Evolutionary conservation across 2,797 vertebrate species (phyloP).

Genomic region (Coracias cyanogaster): DNA sequence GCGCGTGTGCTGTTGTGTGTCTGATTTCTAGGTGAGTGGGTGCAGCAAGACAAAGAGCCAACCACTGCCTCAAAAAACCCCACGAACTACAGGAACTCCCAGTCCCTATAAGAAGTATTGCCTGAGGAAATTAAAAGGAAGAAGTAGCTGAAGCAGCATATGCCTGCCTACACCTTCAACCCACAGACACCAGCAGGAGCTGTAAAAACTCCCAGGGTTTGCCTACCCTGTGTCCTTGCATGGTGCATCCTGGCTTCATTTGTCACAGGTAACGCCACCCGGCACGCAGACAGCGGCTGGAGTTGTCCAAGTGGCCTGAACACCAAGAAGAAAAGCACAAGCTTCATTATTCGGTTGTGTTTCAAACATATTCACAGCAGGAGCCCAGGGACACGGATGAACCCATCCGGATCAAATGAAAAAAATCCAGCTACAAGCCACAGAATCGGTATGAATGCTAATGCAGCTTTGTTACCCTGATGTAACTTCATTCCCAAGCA

Average conservation of each 20-base stretch:
- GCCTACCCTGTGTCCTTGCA: not conserved
- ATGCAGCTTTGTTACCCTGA: not conserved
- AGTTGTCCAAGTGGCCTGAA: not conserved
- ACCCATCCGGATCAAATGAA: not conserved
- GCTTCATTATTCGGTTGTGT: not conserved
- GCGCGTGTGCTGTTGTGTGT: not conserved
- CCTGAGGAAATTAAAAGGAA: constrained; percentile 18
- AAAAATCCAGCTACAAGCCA: not conserved
- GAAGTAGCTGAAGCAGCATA: constrained; percentile 52
- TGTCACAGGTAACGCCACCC: not conserved
- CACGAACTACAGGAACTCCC: constrained; percentile 12
- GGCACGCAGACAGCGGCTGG: not conserved
- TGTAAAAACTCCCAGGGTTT: not conserved
- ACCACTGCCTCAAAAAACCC: not conserved
- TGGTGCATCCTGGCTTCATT: not conserved
- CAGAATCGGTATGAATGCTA: rapidly evolving
- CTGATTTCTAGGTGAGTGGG: not conserved
- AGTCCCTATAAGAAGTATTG: not conserved
- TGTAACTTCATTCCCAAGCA: not conserved
- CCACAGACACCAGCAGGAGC: not conserved
- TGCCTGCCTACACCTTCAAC: not conserved
- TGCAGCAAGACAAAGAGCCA: constrained; percentile 4
- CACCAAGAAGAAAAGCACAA: not conserved
- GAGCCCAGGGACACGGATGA: not conserved
- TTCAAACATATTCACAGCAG: not conserved